Conservation (phyloP, 2,888 invertebrate genomes). For the Pollenia amentaria region DNA sequence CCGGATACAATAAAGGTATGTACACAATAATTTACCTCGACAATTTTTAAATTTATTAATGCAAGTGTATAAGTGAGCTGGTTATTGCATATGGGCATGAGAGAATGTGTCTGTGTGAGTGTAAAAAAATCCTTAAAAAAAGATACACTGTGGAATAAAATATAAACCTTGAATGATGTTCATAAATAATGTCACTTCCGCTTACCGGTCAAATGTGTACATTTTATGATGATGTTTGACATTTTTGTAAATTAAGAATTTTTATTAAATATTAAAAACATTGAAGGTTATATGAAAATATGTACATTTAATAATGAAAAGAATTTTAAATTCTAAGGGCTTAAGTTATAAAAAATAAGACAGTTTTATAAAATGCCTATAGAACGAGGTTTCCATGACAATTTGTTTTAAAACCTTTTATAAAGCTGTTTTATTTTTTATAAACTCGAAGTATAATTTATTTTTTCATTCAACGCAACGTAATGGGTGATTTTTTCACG, state of each 20-base stretch:
- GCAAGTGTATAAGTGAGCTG: neutral
- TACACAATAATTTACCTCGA: slow-evolving; percentile 11
- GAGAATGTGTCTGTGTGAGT: neutral
- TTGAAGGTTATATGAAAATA: no score
- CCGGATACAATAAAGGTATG: slow-evolving; percentile 24
- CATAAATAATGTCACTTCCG: slow-evolving; percentile 52
- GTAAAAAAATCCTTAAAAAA: neutral
- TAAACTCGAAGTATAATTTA: no score
- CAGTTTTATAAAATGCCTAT: no score
- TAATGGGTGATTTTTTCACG: no score
- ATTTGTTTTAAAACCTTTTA: no score
- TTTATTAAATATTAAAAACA: neutral
- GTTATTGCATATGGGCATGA: neutral
- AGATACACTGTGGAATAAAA: neutral
- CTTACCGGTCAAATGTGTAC: slow-evolving; percentile 43
- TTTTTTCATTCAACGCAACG: no score
- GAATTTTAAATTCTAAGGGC: no score
- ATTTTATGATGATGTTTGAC: slow-evolving; percentile 2
- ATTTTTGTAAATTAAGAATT: slow-evolving; percentile 1
- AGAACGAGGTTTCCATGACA: no score
- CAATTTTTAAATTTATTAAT: slow-evolving; percentile 5
- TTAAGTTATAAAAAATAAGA: no score
- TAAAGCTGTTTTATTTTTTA: no score
- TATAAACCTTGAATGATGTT: slow-evolving; percentile 17
- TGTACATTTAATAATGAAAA: no score